Base-by-base conservation (phyloP, 2,888 invertebrate genomes). In the Phania funesta region DNA sequence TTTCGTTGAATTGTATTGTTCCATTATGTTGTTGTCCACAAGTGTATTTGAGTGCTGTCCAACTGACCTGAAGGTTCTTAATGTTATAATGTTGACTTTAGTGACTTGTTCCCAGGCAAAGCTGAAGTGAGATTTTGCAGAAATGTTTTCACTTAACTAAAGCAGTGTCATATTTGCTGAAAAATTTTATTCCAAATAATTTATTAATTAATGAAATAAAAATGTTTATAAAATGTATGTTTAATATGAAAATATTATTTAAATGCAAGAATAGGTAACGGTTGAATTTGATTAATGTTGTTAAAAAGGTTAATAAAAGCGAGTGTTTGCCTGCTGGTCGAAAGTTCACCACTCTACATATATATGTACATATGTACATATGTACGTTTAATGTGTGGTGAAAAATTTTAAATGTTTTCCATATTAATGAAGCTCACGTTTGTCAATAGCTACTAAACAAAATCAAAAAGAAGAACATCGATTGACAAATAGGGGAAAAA, bases 21-120 rank as follows among this genome's bases (percentile, higher is more conserved):
- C 35, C 35, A 46, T 74, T 46, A 38, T 65, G 35, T 32, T 54
- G 64, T 44, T 54, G 32, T 24, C 11, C 74, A 26, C 26, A 35
- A 46, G 29, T 38, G 41, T 73, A 20, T 48, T 52, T 50, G 62
- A 35, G 13, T 62, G 54, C 48, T 74, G 52, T 60, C 50, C 82
- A 82, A 82, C 82, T 82, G 77, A 82, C 82, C 82, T 74, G 68
- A 35, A 70, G 76, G 46, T 73, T 54, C 35, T 48, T 62, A 71
- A 54, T 81, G 62, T 67, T 38, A 71, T 81, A 56, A 73, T 81
- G 71, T 77, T 77, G 81, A 76, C 73, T 76, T 76, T 67, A 24
- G 71, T 71, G 67, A 76, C 70, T 76, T 81, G 74, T 56, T 74
- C 24, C n/a, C 20, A n/a, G 68, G 44, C 5, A 44, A 44, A 52